A percentile compares a stretch with the other conserved stretches of the same genome.
Evolutionary conservation across 2,113 vertebrate species (phyloP).

Genomic region (Antigone vipio): DNA sequence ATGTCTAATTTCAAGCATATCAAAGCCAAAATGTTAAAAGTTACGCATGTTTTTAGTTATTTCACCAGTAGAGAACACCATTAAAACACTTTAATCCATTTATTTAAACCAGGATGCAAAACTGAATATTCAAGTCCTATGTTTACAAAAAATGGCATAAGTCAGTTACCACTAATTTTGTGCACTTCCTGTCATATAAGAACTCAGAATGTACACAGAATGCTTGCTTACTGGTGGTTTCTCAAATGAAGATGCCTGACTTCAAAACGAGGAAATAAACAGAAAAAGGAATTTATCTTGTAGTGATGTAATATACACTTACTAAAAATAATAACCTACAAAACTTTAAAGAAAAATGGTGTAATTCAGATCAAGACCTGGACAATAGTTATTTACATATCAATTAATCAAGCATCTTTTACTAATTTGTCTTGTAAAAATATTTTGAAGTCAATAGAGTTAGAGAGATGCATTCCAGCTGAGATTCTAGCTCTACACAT

Average conservation of each 20-base stretch:
- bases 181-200: conserved; percentile 9
- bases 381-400: background rate
- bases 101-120: background rate
- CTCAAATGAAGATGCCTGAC: background rate
- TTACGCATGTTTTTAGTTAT: background rate
- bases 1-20: background rate
- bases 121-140: background rate
- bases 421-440: background rate
- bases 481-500: background rate
- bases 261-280: conserved; percentile 7
- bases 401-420: background rate
- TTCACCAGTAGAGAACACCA: background rate
- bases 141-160: background rate
- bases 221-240: background rate
- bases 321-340: background rate
- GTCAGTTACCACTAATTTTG: conserved; percentile 19
- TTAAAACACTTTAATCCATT: background rate
- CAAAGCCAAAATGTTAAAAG: background rate
- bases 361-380: background rate
- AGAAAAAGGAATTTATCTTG: background rate
- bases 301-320: background rate
- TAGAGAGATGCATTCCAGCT: background rate
- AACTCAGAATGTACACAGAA: background rate
- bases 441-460: background rate
- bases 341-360: background rate